phyloP scores from a whole-genome alignment of 2,888 invertebrate species.

The Eupithecia pulchellata region DNA sequence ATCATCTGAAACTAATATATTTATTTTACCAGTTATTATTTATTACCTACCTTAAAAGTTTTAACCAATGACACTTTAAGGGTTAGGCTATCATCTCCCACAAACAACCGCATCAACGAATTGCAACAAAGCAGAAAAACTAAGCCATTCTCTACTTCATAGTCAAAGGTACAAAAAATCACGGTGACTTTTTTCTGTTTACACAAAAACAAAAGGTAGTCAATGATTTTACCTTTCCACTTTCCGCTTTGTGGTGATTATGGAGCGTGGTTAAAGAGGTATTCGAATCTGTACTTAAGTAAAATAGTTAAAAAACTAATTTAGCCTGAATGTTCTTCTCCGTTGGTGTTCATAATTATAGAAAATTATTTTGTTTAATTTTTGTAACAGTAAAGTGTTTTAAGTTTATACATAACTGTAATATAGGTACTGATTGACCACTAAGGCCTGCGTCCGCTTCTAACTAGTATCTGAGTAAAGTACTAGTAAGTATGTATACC shows the following conservation, averaged over 20 bases:
- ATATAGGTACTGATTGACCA: background rate
- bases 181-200: background rate
- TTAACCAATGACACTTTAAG: background rate
- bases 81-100: background rate
- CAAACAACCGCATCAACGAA: background rate
- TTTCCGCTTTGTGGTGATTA: slow-evolving; percentile 4
- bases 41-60: background rate
- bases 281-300: background rate
- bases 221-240: slow-evolving; percentile 3
- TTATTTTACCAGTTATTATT: background rate
- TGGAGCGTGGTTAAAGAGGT: slow-evolving; percentile 5
- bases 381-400: background rate
- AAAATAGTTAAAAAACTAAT: background rate
- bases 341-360: background rate
- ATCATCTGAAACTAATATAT: background rate
- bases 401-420: background rate
- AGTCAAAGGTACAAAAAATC: slow-evolving; percentile 1
- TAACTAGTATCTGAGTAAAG: background rate
- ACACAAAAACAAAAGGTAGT: slow-evolving; percentile 9
- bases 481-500: background rate
- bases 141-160: slow-evolving; percentile 4
- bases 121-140: background rate
- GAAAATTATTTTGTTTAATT: background rate
- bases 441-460: background rate
- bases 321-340: background rate